Evolutionary conservation across 2,113 vertebrate species (phyloP), one percentile per base, ranked within the genome.

Genomic region (Vireo altiloquus): DNA sequence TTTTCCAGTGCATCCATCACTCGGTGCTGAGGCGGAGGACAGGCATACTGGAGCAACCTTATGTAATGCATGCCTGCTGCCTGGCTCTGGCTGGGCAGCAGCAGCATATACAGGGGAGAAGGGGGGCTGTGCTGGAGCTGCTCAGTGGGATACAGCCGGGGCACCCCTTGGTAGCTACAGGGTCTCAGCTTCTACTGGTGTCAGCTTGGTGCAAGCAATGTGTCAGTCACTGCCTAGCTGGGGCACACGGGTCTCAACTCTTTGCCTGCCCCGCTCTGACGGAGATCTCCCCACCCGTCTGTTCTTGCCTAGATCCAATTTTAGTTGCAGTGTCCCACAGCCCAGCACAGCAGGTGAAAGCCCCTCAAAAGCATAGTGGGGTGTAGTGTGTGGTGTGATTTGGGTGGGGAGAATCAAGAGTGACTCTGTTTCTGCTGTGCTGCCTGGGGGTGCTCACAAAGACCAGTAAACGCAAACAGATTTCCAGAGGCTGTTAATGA

Each of bases 221-320:
- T 47, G 92, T 78, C 97, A 94, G 54, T 96, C 96, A 96, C 82
- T 87, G 95, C 18, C 91, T 53, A 4, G 24, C 5, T 50, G 46
- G 40, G 46, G 39, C 80, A 68, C 27, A 3, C 0, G 0, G 66
- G 44, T 61, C 91, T 64, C 59, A 54, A 0, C 49, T 71, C 56
- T 19, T 25, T 56, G 54, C 66, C 85, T 93, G 77, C 90, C 77
- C 76, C 24, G 0, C 53, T 79, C 42, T 24, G 79, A 88, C 84
- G 92, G 90, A 86, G 50, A 87, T 37, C 50, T 79, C 66, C 63
- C 31, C 56, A 78, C 79, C 60, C 0, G 11, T 27, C 90, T 80
- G 19, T 40, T 86, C 66, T 42, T 77, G 81, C 79, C 50, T 31
- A 20, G 15, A n/a, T 88, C 87, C 68, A 50, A 0, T 80, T 85